Evolutionary conservation across 2,797 vertebrate species (phyloP), one percentile per base, ranked within the genome.

Genomic region (Lagocephalus sceleratus): DNA sequence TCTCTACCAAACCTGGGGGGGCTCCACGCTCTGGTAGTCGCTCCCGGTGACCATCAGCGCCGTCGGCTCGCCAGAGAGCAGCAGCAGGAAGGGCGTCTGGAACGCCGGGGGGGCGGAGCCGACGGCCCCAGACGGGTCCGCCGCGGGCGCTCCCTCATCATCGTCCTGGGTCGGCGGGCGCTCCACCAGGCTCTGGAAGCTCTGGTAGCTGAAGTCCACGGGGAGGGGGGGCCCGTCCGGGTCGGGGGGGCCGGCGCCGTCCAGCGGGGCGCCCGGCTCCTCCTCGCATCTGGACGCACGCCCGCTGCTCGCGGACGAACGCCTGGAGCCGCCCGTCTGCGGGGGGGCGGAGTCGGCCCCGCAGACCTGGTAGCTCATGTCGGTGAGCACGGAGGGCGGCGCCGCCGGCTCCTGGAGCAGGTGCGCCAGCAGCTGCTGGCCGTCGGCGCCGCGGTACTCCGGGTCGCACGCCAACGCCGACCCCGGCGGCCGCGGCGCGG

Each of bases 21-120:
- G 5, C 54, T 75, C 84, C n/a, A 84, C 60, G 25, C 59, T 25
- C 8, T 85, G 75, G 62, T 85, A 87, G 40, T 49, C 54, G 1
- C 49, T 64, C 3, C 66, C 67, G 21, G 57, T 59, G 2, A 74
- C 39, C 0, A 76, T 0, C 29, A 61, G 14, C 20, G 26, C 0
- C 4, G 41, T 50, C 7, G 17, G 43, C 2, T 48, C 19, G 20
- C 55, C 43, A 41, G 70, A 20, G 8, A 51, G 10, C 17, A 63
- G 4, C 12, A 42, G 1, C 2, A 58, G 6, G 2, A 63, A 54
- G n/a, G 51, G 57, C n/a, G 0, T 66, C 20, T 64, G 66, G 20
- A 45, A 11, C 50, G 60, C 46, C 54, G 29, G 17, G 32, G 21
- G 57, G 8, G 32, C 12, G 17, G 51, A 2, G 14, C 11, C 25